These are phyloP conservation scores for Dastarcus helophoroides DNA, from an alignment of 2,888 invertebrate genomes.

Conservation along the genomic window DNA sequence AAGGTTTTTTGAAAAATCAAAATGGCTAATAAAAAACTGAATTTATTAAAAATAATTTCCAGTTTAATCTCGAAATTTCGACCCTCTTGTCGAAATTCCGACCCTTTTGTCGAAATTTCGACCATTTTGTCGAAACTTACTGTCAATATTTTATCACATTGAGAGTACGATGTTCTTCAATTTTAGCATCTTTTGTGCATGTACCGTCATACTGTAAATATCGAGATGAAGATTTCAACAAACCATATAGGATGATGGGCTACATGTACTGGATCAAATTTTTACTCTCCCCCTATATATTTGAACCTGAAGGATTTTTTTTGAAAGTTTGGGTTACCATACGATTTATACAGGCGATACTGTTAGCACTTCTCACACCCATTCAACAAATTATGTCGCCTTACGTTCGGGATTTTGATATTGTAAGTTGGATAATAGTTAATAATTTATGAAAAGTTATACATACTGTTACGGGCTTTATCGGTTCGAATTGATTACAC, in stretches of 20 bases:
- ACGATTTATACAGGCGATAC: conserved; percentile 1
- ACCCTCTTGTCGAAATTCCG: too few relatives aligned
- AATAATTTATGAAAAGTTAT: too few relatives aligned
- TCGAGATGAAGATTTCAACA: conserved; percentile 17
- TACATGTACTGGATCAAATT: conserved; percentile 20
- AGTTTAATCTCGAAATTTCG: too few relatives aligned
- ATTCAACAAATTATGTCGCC: conserved; percentile 7
- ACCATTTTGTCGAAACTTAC: too few relatives aligned
- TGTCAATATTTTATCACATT: too few relatives aligned
- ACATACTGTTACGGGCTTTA: not conserved
- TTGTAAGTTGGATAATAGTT: too few relatives aligned
- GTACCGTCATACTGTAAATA: conserved; percentile 17
- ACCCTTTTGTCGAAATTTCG: too few relatives aligned
- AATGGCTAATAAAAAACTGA: too few relatives aligned
- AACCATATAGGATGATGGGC: conserved; percentile 18
- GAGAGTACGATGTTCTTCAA: too few relatives aligned
- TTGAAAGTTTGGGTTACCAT: conserved; percentile 20
- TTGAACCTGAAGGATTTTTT: conserved; percentile 23
- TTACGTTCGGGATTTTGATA: conserved; percentile 6
- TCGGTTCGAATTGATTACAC: not conserved
- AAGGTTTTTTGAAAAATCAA: too few relatives aligned
- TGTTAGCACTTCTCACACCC: conserved; percentile 7
- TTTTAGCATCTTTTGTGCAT: conserved; percentile 20
- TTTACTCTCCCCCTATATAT: conserved; percentile 22
- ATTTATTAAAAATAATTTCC: too few relatives aligned